Base-by-base conservation (phyloP, 2,113 vertebrate species). In the Onychostruthus taczanowskii region DNA sequence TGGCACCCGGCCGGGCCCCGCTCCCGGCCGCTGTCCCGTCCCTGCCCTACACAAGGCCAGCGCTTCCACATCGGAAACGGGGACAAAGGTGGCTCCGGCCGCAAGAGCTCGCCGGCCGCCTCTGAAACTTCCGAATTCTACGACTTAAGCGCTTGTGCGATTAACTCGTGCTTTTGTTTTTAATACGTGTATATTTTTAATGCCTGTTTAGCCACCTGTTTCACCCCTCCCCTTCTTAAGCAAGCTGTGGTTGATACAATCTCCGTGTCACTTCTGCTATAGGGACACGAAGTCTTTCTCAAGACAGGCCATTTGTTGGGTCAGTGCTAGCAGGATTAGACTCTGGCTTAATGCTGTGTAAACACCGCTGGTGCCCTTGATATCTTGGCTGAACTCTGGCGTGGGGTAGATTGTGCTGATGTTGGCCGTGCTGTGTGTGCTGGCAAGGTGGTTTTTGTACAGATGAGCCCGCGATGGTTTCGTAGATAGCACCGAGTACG, bases 31-130 rank as follows among this genome's bases (percentile, higher is more conserved):
- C 53, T 18, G 69, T 20, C 87, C 75, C 61, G 74, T n/a, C 39
- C 44, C 16, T 3, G 15, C 15, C 69, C 56, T 20, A 2, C 56
- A 8, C 62, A 39, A 56, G 93, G 62, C 83, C 14, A 3, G 86
- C 27, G 1, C 78, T 93, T 27, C 59, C 37, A 1, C 56, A 0
- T 35, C 19, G 46, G 50, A n/a, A 93, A 74, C 3, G 49, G 84
- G 94, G 86, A 35, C 86, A 94, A 91, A 97, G 92, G 79, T 93
- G 84, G 22, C 30, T 96, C 39, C 13, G 50, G 16, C 27, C 85
- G 28, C 33, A 5, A 4, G 13, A 31, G 61, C 67, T 52, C 59
- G 5, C 62, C 47, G 23, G 44, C 58, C 17, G n/a, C 39, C 76
- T 37, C 50, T 5, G 61, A 44, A 80, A 44, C 61, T 77, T 73